Evolutionary conservation across 53 echinoderm and acorn worm genomes (phyloP), one percentile per base, ranked within the genome.

Genomic region (Mesocentrotus franciscanus): DNA sequence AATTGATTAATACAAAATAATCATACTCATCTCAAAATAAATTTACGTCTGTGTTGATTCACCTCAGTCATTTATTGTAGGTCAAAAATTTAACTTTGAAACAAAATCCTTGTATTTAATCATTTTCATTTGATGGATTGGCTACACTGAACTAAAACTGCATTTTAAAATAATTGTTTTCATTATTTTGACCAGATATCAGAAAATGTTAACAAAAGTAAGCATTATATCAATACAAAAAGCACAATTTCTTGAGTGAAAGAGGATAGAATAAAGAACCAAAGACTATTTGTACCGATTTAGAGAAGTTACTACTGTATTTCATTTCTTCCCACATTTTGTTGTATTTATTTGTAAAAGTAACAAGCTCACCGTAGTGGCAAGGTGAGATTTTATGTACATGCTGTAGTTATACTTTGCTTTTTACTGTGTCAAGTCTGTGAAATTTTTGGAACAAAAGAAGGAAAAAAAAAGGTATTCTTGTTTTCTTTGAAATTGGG

Each of bases 341-440:
- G 27, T 90, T 59, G 10, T 64, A 33, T 91, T 91, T 62, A 36
- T 64, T 64, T 34, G 64, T 35, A 32, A 33, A 91, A 81, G 42
- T 42, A 81, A 18, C 36, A 81, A 29, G 22, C 42, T 81, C 39
- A 81, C 22, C 39, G 6, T 81, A 7, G 16, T 39, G 36, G 35
- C 20, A 20, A 81, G 81, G 34, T 33, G 34, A 34, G 78, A 34
- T 12, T 57, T 61, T 83, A 29, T 93, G 93, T 93, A 83, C 81
- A 93, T 93, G 78, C 66, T 79, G 93, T 93, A 93, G 83, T 93
- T 93, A 79, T 81, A 24, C 30, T 49, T 81, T 58, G 78, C 79
- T 81, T 81, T 79, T 81, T 60, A 93, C 18, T 81, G 60, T 81
- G 93, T 93, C 78, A 92, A 68, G 92, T 92, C 92, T 92, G 92